A percentile compares a stretch with the other conserved stretches of the same genome.
Evolutionary conservation across 2,888 invertebrate genomes (phyloP).

Genomic region (Gandaritis pyraliata): DNA sequence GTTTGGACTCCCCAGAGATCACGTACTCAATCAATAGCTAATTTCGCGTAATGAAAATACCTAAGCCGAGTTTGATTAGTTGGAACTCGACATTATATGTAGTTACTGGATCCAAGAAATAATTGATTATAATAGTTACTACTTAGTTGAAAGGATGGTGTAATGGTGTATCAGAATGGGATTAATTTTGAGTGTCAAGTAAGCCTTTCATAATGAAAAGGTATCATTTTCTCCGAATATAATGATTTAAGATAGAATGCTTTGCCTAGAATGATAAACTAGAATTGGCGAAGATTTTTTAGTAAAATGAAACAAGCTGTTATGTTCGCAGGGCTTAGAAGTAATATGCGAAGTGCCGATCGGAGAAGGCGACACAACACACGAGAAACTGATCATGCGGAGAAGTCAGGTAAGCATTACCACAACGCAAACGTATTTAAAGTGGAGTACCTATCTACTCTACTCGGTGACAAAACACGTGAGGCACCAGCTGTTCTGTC

Average conservation of each 20-base stretch:
- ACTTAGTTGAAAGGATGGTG: no score
- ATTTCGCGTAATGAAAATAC: slow-evolving; percentile 11
- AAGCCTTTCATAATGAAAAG: no score
- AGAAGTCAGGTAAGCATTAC: slow-evolving; percentile 53
- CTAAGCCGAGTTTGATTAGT: slow-evolving; percentile 6
- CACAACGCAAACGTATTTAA: no score
- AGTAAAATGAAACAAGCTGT: neutral
- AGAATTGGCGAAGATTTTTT: no score
- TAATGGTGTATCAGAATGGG: no score
- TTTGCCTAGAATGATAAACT: no score
- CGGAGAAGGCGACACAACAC: slow-evolving; percentile 48
- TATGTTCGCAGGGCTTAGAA: slow-evolving; percentile 57
- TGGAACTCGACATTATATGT: slow-evolving; percentile 1
- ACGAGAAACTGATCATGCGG: slow-evolving; percentile 49
- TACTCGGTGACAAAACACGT: no score
- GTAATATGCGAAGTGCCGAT: slow-evolving; percentile 59
- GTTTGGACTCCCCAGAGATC: neutral
- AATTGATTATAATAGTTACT: neutral
- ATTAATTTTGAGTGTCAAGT: neutral
- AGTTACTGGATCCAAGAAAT: neutral
- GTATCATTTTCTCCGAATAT: no score
- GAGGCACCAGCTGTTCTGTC: no score
- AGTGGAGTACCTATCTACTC: no score
- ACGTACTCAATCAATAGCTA: slow-evolving; percentile 6
- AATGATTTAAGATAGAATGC: no score